Conservation (phyloP, 92 coral and sea anemone species). For the Isaurus tuberculatus region DNA sequence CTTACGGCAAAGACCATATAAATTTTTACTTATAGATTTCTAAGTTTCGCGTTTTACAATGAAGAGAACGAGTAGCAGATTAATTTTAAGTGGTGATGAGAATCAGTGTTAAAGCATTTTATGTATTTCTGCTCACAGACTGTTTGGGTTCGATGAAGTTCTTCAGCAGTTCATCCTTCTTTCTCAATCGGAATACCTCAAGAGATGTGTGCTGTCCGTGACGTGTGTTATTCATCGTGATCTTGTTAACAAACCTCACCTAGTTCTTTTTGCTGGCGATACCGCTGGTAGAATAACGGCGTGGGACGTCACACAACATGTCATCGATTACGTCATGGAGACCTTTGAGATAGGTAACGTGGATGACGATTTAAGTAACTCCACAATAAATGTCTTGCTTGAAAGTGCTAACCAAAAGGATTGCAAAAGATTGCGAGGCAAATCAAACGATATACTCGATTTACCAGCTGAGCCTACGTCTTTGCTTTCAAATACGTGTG, state of each 20-base stretch:
- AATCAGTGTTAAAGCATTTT: no score
- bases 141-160: conserved; percentile 78
- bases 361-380: background rate
- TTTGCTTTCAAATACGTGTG: background rate
- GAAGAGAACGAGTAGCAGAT: no score
- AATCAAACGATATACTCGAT: background rate
- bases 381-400: background rate
- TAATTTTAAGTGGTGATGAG: no score
- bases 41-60: no score
- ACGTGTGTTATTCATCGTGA: conserved; percentile 65
- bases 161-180: conserved; percentile 67
- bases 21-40: no score
- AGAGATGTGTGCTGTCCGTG: conserved; percentile 83
- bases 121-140: no score
- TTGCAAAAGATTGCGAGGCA: no score
- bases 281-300: conserved; percentile 91
- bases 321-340: conserved; percentile 59
- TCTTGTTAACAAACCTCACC: conserved; percentile 36
- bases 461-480: background rate
- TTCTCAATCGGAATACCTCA: conserved; percentile 81
- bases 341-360: background rate
- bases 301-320: conserved; percentile 82
- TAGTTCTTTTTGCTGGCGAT: conserved; percentile 86
- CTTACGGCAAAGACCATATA: no score
- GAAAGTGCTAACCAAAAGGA: background rate